These are phyloP conservation scores for Gerris lacustris DNA, from an alignment of 2,888 invertebrate genomes.

Conservation along the genomic window DNA sequence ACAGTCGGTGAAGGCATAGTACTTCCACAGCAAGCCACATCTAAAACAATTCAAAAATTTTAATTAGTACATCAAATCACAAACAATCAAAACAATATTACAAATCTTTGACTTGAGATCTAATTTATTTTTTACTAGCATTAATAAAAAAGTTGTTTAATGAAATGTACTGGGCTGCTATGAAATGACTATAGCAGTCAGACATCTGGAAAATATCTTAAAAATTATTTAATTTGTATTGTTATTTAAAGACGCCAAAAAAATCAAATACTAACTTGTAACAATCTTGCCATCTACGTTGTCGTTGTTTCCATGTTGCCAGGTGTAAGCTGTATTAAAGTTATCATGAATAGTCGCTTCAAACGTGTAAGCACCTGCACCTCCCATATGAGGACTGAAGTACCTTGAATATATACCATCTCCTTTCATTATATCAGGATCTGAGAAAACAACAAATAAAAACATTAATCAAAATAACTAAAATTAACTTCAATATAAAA, in stretches of 20 bases:
- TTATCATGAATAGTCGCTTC: constrained; percentile 43
- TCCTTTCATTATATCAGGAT: constrained; percentile 50
- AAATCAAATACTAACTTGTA: constrained; percentile 20
- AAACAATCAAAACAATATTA: too few relatives aligned
- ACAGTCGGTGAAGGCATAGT: constrained; percentile 39
- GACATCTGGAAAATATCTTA: too few relatives aligned
- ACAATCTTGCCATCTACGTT: constrained; percentile 22
- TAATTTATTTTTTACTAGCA: too few relatives aligned
- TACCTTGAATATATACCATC: constrained; percentile 55
- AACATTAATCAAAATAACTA: constrained; percentile 5
- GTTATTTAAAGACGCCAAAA: too few relatives aligned
- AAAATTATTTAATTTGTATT: too few relatives aligned
- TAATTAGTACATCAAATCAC: not conserved
- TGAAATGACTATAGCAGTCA: too few relatives aligned
- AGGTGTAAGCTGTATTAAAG: constrained; percentile 44
- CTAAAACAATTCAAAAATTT: constrained; percentile 32
- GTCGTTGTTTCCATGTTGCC: constrained; percentile 34
- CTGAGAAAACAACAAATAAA: constrained; percentile 33
- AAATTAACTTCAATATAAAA: not conserved
- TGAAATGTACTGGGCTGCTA: too few relatives aligned
- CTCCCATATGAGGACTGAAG: constrained; percentile 41
- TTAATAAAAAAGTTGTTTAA: too few relatives aligned
- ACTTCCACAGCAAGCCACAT: constrained; percentile 45
- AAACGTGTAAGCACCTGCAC: constrained; percentile 42
- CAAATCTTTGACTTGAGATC: too few relatives aligned